These are phyloP conservation scores for Melitaea cinxia DNA, from an alignment of 1,140 invertebrate species.

Conservation along the genomic window DNA sequence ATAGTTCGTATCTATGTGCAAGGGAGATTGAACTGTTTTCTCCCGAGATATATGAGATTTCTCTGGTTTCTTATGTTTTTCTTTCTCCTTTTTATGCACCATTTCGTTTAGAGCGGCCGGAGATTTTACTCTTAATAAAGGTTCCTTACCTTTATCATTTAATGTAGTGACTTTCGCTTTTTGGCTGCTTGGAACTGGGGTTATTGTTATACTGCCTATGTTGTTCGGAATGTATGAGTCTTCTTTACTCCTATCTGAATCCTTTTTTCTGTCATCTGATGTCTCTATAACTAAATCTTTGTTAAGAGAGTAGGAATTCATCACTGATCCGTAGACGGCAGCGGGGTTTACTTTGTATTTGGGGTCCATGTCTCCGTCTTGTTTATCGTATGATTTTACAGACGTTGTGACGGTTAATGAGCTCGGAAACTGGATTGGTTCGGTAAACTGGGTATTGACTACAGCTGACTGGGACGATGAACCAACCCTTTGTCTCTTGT, in stretches of 20 bases:
- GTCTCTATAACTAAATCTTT: slow-evolving; percentile 64
- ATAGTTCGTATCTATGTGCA: slow-evolving; percentile 63
- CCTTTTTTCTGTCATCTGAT: slow-evolving; percentile 54
- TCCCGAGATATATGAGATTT: slow-evolving; percentile 23
- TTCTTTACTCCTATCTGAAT: slow-evolving; percentile 54
- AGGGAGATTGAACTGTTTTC: slow-evolving; percentile 49
- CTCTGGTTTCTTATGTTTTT: slow-evolving; percentile 49
- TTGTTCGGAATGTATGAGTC: slow-evolving; percentile 66
- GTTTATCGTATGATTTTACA: slow-evolving; percentile 46
- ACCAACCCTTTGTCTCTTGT: slow-evolving; percentile 57
- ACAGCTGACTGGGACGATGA: slow-evolving; percentile 42
- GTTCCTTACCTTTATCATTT: slow-evolving; percentile 53
- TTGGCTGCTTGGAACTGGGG: slow-evolving; percentile 50
- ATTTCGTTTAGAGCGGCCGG: slow-evolving; percentile 69
- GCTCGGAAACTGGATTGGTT: slow-evolving; percentile 68
- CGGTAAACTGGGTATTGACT: slow-evolving; percentile 37
- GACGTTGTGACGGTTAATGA: slow-evolving; percentile 71
- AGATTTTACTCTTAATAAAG: slow-evolving; percentile 64
- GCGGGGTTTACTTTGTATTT: slow-evolving; percentile 53
- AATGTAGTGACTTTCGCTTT: slow-evolving; percentile 43
- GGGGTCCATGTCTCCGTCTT: slow-evolving; percentile 40
- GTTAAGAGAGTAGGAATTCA: slow-evolving; percentile 49
- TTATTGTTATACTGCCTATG: slow-evolving; percentile 76
- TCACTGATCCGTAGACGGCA: slow-evolving; percentile 46
- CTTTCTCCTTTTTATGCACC: slow-evolving; percentile 62